Base-by-base conservation (phyloP, 2,888 invertebrate species). In the Hemistola chrysoprasaria region DNA sequence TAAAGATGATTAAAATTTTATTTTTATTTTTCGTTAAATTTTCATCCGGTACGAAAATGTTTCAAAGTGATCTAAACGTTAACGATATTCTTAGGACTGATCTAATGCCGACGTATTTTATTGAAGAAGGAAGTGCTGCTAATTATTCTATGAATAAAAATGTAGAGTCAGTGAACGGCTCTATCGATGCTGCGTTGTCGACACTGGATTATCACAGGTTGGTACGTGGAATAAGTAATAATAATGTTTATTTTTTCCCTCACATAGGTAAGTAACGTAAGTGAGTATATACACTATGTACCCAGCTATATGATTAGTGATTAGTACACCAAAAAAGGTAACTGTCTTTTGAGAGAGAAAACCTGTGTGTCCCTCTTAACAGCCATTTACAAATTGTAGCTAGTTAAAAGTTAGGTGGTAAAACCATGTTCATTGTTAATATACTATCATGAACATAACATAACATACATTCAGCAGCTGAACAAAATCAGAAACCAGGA, bases 171-270 rank as follows among this genome's bases (percentile, higher is more conserved):
- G 60, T 71, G 0, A 90, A 92, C 63, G 94, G 93, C 6, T 90
- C 91, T 2, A 91, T 93, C 24, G 80, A 86, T 52, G 90, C 90
- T 23, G 94, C 94, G 0, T 79, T 93, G 11, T 84, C 89, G 9
- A 92, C 92, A 3, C 92, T 94, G 85, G 87, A 86, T 40, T 94
- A 88, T 79, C 94, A 94, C 71, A 92, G 94, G 94, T 93, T 78
- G 50, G 52, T 40, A n/a, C n/a, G n/a, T n/a, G n/a, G n/a, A n/a
- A n/a, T n/a, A n/a, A n/a, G n/a, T n/a, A n/a, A n/a, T n/a, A n/a
- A n/a, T n/a, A n/a, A n/a, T n/a, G 21, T 22, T 22, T 5, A 22
- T 5, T 3, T 6, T 5, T 16, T 8, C 25, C 5, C 7, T 23
- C 11, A 22, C 10, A 7, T 30, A 29, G 20, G 10, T 21, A 30